These are phyloP conservation scores for Plodia interpunctella DNA, from an alignment of 1,140 invertebrate species.

Conservation along the genomic window DNA sequence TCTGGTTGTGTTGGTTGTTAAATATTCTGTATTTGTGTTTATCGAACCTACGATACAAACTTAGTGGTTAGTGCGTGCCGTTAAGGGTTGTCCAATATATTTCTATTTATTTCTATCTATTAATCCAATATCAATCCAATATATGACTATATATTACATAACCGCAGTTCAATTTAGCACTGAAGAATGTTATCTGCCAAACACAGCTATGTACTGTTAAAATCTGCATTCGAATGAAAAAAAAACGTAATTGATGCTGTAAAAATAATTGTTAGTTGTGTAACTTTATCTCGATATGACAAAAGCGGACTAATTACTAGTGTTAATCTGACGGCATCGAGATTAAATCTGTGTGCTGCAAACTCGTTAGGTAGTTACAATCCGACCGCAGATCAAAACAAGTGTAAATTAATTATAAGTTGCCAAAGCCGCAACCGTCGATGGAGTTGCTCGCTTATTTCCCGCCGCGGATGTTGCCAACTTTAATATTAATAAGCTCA, in stretches of 20 bases:
- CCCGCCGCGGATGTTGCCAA: slow-evolving; percentile 16
- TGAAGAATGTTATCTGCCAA: too few species aligned
- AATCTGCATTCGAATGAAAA: too few species aligned
- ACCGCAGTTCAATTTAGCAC: too few species aligned
- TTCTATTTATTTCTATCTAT: too few species aligned
- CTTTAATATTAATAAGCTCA: slow-evolving; percentile 31
- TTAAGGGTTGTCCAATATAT: too few species aligned
- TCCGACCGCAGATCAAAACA: slow-evolving; percentile 27
- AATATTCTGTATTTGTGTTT: too few species aligned
- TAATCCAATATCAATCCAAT: too few species aligned
- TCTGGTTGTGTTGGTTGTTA: too few species aligned
- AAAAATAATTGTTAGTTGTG: background rate
- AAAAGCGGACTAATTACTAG: background rate
- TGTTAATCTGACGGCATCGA: background rate
- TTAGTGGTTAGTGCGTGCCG: too few species aligned
- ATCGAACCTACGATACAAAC: too few species aligned
- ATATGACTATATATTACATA: background rate
- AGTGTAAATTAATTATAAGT: slow-evolving; percentile 47
- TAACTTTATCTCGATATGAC: slow-evolving; percentile 10
- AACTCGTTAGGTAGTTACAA: slow-evolving; percentile 5
- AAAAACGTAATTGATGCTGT: too few species aligned
- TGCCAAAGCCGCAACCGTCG: slow-evolving; percentile 19
- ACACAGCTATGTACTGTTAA: too few species aligned
- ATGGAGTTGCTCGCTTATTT: slow-evolving; percentile 23
- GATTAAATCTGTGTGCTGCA: background rate